Evolutionary conservation across 1,140 invertebrate species (phyloP).

Genomic region (Achroia grisella): DNA sequence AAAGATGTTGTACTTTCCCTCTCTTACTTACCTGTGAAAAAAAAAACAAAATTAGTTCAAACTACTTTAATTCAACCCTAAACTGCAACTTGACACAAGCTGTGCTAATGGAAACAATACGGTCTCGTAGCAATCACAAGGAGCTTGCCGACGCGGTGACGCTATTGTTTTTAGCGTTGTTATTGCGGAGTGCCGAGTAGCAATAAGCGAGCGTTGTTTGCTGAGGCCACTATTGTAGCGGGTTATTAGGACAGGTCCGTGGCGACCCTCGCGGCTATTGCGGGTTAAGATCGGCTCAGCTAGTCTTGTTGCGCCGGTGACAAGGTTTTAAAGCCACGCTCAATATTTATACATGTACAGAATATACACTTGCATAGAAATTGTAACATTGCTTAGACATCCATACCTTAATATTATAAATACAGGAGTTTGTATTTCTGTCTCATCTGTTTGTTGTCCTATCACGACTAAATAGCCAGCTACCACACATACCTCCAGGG

Average conservation of each 20-base stretch:
- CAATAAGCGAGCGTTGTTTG: constrained; percentile 55
- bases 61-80: constrained; percentile 12
- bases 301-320: constrained; percentile 19
- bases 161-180: constrained; percentile 53
- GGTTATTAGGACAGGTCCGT: constrained; percentile 53
- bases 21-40: constrained; percentile 21
- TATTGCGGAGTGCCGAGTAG: constrained; percentile 46
- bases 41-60: constrained; percentile 9
- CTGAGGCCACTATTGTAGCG: constrained; percentile 47
- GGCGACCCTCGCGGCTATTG: constrained; percentile 21
- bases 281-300: constrained; percentile 34
- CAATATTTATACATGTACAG: no score
- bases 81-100: constrained; percentile 21
- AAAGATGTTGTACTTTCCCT: neutral
- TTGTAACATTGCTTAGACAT: no score
- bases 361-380: no score
- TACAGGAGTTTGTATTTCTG: no score
- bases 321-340: constrained; percentile 10
- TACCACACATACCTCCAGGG: no score
- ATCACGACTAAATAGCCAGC: no score
- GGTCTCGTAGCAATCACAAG: constrained; percentile 34
- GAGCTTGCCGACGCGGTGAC: constrained; percentile 25
- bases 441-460: no score
- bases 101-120: constrained; percentile 40
- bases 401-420: no score